Evolutionary conservation across 2,113 vertebrate genomes (phyloP).

Genomic region (Haemorhous mexicanus): DNA sequence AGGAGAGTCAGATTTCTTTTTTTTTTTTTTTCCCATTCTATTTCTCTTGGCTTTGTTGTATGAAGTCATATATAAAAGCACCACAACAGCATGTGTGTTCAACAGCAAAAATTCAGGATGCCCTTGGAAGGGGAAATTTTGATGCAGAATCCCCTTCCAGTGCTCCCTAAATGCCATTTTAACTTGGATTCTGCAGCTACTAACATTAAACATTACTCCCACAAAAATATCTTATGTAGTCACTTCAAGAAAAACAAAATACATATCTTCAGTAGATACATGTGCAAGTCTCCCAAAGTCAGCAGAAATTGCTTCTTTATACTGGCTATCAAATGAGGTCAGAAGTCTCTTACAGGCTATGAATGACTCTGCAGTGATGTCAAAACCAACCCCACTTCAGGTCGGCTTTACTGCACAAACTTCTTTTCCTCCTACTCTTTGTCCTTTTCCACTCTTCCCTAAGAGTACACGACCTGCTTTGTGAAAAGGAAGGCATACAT

Average conservation of each 20-base stretch:
- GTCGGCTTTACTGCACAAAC: background rate
- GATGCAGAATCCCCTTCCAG: background rate
- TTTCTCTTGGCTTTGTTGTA: background rate
- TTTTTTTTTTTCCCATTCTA: background rate
- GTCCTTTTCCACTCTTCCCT: background rate
- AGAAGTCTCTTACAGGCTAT: background rate
- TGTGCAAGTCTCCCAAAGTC: background rate
- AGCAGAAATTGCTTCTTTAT: background rate
- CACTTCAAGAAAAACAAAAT: background rate
- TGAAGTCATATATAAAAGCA: background rate
- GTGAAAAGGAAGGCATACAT: background rate
- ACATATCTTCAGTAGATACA: background rate
- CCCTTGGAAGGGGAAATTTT: background rate
- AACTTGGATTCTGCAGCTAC: background rate
- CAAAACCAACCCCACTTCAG: background rate
- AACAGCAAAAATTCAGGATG: background rate
- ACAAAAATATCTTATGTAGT: background rate
- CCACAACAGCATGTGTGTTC: background rate
- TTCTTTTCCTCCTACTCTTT: background rate
- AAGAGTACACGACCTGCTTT: background rate
- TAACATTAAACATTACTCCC: background rate
- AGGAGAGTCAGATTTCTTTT: background rate
- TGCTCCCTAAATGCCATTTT: background rate
- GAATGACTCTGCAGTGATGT: background rate
- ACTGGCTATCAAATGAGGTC: background rate